A percentile compares a stretch with the other conserved stretches of the same genome.
Evolutionary conservation across 2,113 vertebrate genomes (phyloP).

Genomic region (Chlamydotis undulata): DNA sequence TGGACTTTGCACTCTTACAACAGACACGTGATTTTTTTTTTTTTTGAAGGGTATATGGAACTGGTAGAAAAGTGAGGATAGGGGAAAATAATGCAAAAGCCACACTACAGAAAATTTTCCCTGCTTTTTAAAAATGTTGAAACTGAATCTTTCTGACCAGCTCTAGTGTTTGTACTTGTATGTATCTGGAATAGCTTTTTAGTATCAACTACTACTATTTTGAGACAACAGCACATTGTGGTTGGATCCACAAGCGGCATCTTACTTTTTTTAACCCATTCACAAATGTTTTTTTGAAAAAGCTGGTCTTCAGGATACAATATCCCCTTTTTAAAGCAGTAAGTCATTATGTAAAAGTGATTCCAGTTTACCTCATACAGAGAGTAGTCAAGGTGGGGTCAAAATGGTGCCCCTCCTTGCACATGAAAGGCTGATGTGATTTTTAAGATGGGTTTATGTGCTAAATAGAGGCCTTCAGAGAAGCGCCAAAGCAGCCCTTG

Average conservation of each 20-base stretch:
- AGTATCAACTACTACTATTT: constrained; percentile 73
- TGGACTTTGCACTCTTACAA: constrained; percentile 69
- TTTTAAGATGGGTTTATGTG: constrained; percentile 36
- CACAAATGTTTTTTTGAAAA: constrained; percentile 38
- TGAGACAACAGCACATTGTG: constrained; percentile 68
- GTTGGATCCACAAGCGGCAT: constrained; percentile 54
- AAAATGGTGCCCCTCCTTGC: background rate
- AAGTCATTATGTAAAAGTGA: constrained; percentile 47
- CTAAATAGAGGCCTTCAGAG: constrained; percentile 66
- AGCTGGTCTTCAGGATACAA: constrained; percentile 62
- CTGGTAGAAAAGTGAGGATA: background rate
- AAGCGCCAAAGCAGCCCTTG: constrained; percentile 46
- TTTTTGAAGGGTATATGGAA: constrained; percentile 52
- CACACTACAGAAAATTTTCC: background rate
- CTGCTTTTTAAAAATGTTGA: background rate
- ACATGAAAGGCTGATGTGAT: background rate
- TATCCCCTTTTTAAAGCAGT: constrained; percentile 51
- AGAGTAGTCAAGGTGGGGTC: constrained; percentile 22
- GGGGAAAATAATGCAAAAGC: background rate
- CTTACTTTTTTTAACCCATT: constrained; percentile 31
- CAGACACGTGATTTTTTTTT: constrained; percentile 12
- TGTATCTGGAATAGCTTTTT: constrained; percentile 76
- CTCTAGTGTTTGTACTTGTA: constrained; percentile 65
- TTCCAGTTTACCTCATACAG: constrained; percentile 61
- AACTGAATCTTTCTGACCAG: constrained; percentile 56